Evolutionary conservation across 2,113 vertebrate genomes (phyloP).

Genomic region (Neogobius melanostomus): DNA sequence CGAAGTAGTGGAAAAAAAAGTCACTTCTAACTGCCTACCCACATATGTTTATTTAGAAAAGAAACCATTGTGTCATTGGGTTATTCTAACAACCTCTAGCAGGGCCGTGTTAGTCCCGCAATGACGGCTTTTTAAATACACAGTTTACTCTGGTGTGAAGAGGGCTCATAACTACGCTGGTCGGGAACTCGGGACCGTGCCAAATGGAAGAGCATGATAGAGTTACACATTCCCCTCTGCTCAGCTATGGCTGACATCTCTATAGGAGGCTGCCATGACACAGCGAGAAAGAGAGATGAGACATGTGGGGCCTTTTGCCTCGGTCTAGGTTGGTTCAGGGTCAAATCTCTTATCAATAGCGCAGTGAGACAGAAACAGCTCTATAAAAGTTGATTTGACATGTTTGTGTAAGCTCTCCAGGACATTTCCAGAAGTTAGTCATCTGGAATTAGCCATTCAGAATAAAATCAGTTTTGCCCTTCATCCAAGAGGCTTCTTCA

Average conservation of each 20-base stretch:
- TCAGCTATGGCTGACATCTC: constrained; percentile 64
- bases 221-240: constrained; percentile 66
- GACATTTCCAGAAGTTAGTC: no score
- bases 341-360: constrained; percentile 65
- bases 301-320: constrained; percentile 71
- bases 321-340: constrained; percentile 73
- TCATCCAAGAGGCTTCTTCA: no score
- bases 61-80: constrained; percentile 85
- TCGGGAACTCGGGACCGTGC: constrained; percentile 63
- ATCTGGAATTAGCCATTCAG: no score
- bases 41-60: constrained; percentile 90
- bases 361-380: background rate
- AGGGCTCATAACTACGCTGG: constrained; percentile 75
- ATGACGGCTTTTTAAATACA: constrained; percentile 80
- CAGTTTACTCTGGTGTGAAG: constrained; percentile 77
- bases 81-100: constrained; percentile 81
- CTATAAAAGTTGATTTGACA: background rate
- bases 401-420: no score
- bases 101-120: constrained; percentile 75
- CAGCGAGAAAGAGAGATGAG: constrained; percentile 35
- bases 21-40: constrained; percentile 76
- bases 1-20: constrained; percentile 43
- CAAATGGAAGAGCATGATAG: constrained; percentile 67
- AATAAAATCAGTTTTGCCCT: no score
- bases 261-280: constrained; percentile 61